phyloP scores from a whole-genome alignment of 1,140 invertebrate genomes.

The Marisa cornuarietis region DNA sequence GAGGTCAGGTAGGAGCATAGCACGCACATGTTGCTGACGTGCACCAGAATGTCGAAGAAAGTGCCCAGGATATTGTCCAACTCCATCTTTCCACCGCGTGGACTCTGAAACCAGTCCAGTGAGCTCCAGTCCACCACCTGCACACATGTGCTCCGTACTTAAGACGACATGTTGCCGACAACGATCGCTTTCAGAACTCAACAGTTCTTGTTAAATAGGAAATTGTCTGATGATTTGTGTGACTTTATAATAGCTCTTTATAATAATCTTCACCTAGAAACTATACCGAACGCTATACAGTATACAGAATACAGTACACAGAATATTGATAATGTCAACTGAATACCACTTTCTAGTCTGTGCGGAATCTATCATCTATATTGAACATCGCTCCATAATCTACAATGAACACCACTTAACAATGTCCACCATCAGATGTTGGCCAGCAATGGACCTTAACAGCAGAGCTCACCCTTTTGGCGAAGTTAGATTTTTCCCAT shows the following conservation, averaged over 20 bases:
- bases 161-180: too few species aligned
- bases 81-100: slow-evolving; percentile 36
- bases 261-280: too few species aligned
- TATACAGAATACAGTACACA: neutral
- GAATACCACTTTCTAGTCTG: neutral
- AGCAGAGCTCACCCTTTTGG: slow-evolving; percentile 47
- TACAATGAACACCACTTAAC: neutral
- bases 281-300: too few species aligned
- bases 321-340: neutral
- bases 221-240: too few species aligned
- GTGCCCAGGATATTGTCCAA: slow-evolving; percentile 51
- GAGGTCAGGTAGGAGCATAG: slow-evolving; percentile 39
- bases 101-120: slow-evolving; percentile 48
- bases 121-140: slow-evolving; percentile 61
- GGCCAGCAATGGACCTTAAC: neutral
- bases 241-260: too few species aligned
- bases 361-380: neutral
- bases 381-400: neutral
- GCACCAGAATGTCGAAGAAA: slow-evolving; percentile 51
- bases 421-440: neutral
- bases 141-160: too few species aligned
- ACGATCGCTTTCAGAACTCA: too few species aligned
- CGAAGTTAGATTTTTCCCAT: slow-evolving; percentile 49
- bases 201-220: too few species aligned
- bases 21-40: slow-evolving; percentile 41